Evolutionary conservation across 2,113 vertebrate species (phyloP).

Genomic region (Litocranius walleri): DNA sequence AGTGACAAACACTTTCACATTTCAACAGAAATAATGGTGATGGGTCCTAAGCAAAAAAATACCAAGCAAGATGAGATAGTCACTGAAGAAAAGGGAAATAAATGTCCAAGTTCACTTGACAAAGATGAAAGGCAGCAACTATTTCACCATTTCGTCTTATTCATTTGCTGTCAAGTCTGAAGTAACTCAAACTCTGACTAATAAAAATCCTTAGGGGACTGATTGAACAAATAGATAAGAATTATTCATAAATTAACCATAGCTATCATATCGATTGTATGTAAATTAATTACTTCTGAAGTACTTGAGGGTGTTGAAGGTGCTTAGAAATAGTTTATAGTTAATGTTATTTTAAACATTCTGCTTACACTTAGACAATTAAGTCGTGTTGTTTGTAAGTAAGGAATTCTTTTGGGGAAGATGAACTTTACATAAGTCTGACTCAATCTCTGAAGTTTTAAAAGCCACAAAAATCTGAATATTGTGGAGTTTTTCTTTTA

Average conservation of each 20-base stretch:
- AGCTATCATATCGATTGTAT: slow-evolving; percentile 56
- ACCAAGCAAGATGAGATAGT: neutral
- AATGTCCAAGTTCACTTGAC: neutral
- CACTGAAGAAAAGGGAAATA: neutral
- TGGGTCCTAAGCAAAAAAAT: neutral
- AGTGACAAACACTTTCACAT: neutral
- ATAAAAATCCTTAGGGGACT: neutral
- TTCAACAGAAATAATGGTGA: neutral
- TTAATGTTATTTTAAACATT: slow-evolving; percentile 9
- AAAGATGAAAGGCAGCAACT: neutral
- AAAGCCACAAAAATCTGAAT: slow-evolving; percentile 13
- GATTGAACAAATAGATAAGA: slow-evolving; percentile 46
- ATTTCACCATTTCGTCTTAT: neutral
- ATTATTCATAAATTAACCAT: slow-evolving; percentile 42
- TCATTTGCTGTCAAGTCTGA: neutral
- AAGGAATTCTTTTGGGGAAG: slow-evolving; percentile 9
- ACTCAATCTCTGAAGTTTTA: neutral
- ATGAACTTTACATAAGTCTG: neutral
- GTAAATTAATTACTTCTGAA: slow-evolving; percentile 25
- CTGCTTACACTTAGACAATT: neutral
- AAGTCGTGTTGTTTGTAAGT: neutral
- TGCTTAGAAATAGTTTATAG: slow-evolving; percentile 35
- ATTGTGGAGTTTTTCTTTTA: neutral
- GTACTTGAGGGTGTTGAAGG: slow-evolving; percentile 9
- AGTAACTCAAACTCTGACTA: slow-evolving; percentile 26